These are phyloP conservation scores for Oncorhynchus kisutch DNA, from an alignment of 2,113 vertebrate genomes.

Conservation along the genomic window DNA sequence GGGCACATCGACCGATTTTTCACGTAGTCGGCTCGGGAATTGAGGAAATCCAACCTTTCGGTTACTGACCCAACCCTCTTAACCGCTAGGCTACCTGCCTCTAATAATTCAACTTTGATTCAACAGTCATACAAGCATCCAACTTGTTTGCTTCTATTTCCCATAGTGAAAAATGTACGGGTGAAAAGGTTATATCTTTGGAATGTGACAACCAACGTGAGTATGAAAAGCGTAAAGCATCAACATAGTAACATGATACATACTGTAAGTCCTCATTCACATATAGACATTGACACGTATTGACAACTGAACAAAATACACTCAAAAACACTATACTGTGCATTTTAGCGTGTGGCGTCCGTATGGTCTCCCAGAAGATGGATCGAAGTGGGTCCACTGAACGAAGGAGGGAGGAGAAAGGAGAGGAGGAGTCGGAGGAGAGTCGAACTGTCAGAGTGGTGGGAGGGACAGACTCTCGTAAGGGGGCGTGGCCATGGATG, in stretches of 20 bases:
- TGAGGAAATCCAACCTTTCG: too few species aligned
- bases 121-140: background rate
- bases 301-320: background rate
- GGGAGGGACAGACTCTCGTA: conserved; percentile 77
- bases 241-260: background rate
- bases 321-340: background rate
- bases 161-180: conserved; percentile 76
- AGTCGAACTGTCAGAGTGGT: conserved; percentile 63
- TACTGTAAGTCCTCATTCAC: background rate
- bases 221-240: conserved; percentile 41
- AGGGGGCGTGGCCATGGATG: conserved; percentile 89
- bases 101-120: background rate
- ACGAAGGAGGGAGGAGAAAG: background rate
- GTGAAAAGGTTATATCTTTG: conserved; percentile 72
- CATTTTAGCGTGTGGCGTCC: conserved; percentile 82
- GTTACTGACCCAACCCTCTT: too few species aligned
- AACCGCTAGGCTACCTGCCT: background rate
- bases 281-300: background rate
- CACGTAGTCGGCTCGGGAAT: too few species aligned
- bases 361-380: conserved; percentile 15
- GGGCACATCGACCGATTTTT: too few species aligned
- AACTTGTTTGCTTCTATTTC: conserved; percentile 59
- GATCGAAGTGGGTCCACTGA: background rate
- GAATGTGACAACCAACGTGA: conserved; percentile 82
- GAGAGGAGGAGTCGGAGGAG: conserved; percentile 23